phyloP scores from a whole-genome alignment of 1,140 invertebrate genomes.

The Lepidurus packardi region DNA sequence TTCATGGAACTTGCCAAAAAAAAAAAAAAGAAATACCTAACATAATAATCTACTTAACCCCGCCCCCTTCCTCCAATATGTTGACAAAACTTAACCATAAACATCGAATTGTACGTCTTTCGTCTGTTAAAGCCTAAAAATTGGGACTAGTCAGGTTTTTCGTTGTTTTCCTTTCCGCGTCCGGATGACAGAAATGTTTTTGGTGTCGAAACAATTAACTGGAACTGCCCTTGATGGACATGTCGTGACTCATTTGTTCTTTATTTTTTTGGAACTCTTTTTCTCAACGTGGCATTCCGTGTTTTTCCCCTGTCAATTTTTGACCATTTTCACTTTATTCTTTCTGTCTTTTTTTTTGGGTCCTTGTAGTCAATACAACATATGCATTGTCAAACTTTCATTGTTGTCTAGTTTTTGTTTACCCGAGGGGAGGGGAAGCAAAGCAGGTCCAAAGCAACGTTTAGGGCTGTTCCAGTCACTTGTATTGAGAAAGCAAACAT shows the following conservation, averaged over 20 bases:
- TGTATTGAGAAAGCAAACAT: neutral
- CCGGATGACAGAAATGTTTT: neutral
- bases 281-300: slow-evolving; percentile 18
- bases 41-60: neutral
- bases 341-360: neutral
- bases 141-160: neutral
- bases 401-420: neutral
- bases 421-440: neutral
- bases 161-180: neutral
- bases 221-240: slow-evolving; percentile 8
- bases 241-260: neutral
- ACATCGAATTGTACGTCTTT: slow-evolving; percentile 10
- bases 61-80: neutral
- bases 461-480: neutral
- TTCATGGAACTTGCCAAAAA: neutral
- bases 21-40: neutral
- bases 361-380: slow-evolving; percentile 13
- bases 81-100: neutral
- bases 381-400: neutral
- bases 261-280: neutral
- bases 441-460: neutral
- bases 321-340: slow-evolving; percentile 2
- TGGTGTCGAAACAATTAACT: neutral
- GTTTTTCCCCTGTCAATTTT: slow-evolving; percentile 13
- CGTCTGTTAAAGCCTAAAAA: neutral